Percentiles rank a stretch among this genome's conserved stretches.
Conservation (phyloP, 1,140 invertebrate species). For the Drosophila athabasca region DNA sequence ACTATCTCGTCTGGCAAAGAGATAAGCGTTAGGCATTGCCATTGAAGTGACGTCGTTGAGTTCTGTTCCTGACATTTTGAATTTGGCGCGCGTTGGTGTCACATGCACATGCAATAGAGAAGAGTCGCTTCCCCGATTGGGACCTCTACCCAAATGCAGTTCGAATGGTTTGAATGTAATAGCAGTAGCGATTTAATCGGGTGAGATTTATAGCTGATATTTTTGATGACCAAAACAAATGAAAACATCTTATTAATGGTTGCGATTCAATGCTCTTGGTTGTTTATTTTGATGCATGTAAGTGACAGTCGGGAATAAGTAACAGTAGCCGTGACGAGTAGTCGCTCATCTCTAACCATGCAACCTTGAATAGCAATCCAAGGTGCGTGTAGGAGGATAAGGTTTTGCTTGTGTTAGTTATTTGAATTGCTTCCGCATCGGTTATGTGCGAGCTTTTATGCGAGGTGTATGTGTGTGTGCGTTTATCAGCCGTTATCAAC, state of each 20-base stretch:
- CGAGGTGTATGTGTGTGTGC: conserved; percentile 50
- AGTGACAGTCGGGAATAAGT: too few relatives aligned
- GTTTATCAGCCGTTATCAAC: conserved; percentile 38
- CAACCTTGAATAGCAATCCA: conserved; percentile 66
- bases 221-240: too few relatives aligned
- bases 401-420: conserved; percentile 10
- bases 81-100: conserved; percentile 38
- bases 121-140: not conserved
- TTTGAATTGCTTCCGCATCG: conserved; percentile 51
- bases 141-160: too few relatives aligned
- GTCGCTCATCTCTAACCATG: conserved; percentile 33
- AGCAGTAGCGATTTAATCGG: too few relatives aligned
- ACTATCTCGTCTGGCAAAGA: conserved; percentile 28
- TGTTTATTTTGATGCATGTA: not conserved
- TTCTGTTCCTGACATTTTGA: conserved; percentile 43
- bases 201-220: too few relatives aligned
- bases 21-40: conserved; percentile 20
- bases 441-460: not conserved
- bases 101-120: conserved; percentile 9
- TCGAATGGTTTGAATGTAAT: too few relatives aligned
- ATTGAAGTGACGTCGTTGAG: conserved; percentile 12
- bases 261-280: not conserved
- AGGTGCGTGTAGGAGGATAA: conserved; percentile 30
- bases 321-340: not conserved
- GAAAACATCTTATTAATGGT: too few relatives aligned